Conservation (phyloP, 2,888 invertebrate species). For the Conus canariensis region DNA sequence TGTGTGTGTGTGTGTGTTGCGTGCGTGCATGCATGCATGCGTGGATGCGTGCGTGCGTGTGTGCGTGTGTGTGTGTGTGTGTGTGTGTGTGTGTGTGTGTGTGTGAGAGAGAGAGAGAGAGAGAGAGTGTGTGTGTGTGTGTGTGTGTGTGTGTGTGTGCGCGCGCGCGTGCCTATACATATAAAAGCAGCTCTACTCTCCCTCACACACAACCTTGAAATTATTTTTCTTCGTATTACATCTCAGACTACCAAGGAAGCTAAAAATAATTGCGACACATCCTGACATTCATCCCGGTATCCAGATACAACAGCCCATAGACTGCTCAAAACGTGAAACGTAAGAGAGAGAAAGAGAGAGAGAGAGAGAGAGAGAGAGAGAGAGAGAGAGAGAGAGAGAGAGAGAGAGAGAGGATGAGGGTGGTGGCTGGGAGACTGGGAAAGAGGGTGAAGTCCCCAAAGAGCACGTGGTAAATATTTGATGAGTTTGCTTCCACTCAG, state of each 20-base stretch:
- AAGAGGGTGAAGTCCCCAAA: background rate
- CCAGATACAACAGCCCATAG: too few species aligned
- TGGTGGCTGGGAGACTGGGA: background rate
- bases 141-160: background rate
- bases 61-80: background rate
- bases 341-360: too few species aligned
- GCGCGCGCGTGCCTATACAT: too few species aligned
- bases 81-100: background rate
- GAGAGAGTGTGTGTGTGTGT: background rate
- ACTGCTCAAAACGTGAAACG: too few species aligned
- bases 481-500: slow-evolving; percentile 45
- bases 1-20: too few species aligned
- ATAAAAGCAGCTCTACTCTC: too few species aligned
- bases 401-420: background rate
- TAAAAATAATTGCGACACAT: too few species aligned
- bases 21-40: background rate
- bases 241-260: too few species aligned
- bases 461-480: slow-evolving; percentile 38
- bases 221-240: background rate
- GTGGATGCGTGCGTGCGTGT: background rate
- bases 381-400: background rate
- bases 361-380: background rate
- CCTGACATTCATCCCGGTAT: too few species aligned
- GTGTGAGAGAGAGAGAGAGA: background rate
- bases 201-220: background rate